phyloP scores from a whole-genome alignment of 1,140 invertebrate species.

The Saccostrea glomerata region DNA sequence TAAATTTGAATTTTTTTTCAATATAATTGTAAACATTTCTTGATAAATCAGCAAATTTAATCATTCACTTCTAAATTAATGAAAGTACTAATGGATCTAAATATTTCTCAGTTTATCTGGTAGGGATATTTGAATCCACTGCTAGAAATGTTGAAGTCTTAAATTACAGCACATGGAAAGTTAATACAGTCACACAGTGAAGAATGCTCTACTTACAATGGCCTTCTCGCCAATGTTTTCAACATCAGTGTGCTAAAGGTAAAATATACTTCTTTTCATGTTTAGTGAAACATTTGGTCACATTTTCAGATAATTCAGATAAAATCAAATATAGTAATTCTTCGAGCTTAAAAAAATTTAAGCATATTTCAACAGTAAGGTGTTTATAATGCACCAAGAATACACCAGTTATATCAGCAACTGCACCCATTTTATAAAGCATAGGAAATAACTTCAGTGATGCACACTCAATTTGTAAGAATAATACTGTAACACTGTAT shows the following conservation, averaged over 20 bases:
- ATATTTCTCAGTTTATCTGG: background rate
- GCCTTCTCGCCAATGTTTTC: background rate
- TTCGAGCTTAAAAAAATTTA: too few relatives aligned
- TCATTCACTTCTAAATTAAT: background rate
- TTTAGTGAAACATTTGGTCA: too few relatives aligned
- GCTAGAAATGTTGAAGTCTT: background rate
- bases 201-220: background rate
- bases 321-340: too few relatives aligned
- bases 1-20: background rate
- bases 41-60: too few relatives aligned
- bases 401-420: too few relatives aligned
- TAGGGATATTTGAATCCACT: background rate
- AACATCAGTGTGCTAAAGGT: background rate
- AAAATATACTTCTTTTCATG: background rate
- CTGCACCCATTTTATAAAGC: too few relatives aligned
- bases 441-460: too few relatives aligned
- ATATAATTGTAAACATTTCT: background rate
- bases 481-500: too few relatives aligned
- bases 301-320: too few relatives aligned
- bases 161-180: background rate
- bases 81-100: background rate
- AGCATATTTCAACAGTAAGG: too few relatives aligned
- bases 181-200: conserved; percentile 19
- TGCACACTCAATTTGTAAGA: too few relatives aligned
- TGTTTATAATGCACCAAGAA: too few relatives aligned